Percentiles rank a stretch among this genome's conserved stretches.
Conservation (phyloP, 1,140 invertebrate species). For the Sitodiplosis mosellana region DNA sequence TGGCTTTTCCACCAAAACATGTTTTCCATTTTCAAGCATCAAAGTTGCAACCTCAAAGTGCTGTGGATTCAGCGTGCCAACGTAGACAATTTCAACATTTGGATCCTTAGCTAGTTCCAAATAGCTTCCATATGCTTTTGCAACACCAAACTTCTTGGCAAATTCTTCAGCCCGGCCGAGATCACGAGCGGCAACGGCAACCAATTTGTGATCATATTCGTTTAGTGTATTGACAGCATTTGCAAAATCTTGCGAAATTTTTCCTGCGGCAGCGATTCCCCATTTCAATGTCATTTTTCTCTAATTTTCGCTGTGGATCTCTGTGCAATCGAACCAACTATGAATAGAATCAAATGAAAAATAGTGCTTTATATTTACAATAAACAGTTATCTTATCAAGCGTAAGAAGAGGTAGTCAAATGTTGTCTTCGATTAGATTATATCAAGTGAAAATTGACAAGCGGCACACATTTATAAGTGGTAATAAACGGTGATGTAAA, state of each 20-base stretch:
- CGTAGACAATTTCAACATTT: conserved; percentile 58
- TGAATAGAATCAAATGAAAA: too few species aligned
- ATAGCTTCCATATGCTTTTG: conserved; percentile 50
- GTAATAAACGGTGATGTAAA: too few species aligned
- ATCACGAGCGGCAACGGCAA: conserved; percentile 51
- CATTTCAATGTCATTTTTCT: conserved; percentile 32
- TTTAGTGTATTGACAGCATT: conserved; percentile 38
- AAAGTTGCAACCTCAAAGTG: conserved; percentile 47
- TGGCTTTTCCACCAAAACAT: conserved; percentile 73
- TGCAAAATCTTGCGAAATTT: conserved; percentile 60
- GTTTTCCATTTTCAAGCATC: conserved; percentile 55
- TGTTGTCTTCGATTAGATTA: too few species aligned
- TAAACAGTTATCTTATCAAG: too few species aligned
- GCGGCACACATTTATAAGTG: too few species aligned
- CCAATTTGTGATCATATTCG: conserved; percentile 35
- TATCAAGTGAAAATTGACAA: too few species aligned
- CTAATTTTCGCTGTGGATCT: too few species aligned
- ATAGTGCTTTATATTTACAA: too few species aligned
- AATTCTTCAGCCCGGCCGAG: conserved; percentile 46
- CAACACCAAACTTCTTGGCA: conserved; percentile 42
- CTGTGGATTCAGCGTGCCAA: conserved; percentile 47
- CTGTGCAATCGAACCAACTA: too few species aligned
- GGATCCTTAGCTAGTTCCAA: conserved; percentile 44
- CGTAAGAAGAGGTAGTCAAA: too few species aligned
- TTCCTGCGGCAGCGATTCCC: conserved; percentile 52